Evolutionary conservation across 2,797 vertebrate genomes (phyloP).

Genomic region (Tinamus major): DNA sequence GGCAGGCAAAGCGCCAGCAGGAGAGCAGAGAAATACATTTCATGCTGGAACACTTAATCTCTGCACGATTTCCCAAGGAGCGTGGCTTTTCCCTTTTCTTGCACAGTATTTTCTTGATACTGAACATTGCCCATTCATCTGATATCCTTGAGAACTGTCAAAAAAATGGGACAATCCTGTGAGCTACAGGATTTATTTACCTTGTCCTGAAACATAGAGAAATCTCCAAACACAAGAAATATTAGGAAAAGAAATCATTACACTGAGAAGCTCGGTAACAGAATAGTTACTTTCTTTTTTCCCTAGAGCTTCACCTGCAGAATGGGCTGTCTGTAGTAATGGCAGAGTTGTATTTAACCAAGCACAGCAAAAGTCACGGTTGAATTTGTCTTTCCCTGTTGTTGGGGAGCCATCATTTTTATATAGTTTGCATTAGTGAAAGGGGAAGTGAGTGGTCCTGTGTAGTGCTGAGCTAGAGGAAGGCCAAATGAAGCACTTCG

Average conservation of each 20-base stretch:
- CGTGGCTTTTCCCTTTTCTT: slow-evolving; percentile 8
- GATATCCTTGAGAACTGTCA: slow-evolving; percentile 71
- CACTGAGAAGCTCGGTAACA: neutral
- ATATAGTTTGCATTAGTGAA: neutral
- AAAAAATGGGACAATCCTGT: slow-evolving; percentile 34
- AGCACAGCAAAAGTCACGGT: neutral
- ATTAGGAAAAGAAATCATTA: neutral
- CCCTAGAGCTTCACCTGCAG: neutral
- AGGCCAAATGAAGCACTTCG: neutral
- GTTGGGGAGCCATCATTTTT: slow-evolving; percentile 41
- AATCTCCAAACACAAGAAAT: slow-evolving; percentile 24
- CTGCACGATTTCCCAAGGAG: slow-evolving; percentile 57
- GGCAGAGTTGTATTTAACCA: neutral
- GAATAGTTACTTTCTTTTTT: neutral
- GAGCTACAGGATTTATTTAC: slow-evolving; percentile 66
- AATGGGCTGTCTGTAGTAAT: neutral
- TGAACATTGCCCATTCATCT: slow-evolving; percentile 23
- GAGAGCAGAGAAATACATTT: slow-evolving; percentile 60
- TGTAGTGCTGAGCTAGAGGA: neutral
- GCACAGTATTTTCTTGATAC: neutral
- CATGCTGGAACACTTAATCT: slow-evolving; percentile 62
- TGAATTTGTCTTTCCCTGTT: slow-evolving; percentile 29
- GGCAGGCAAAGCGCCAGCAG: slow-evolving; percentile 69
- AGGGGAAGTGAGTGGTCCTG: neutral
- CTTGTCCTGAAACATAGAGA: slow-evolving; percentile 13